Percentiles rank a stretch among this genome's conserved stretches.
phyloP scores from a whole-genome alignment of 2,797 vertebrate genomes.

The Selene dorsalis region DNA sequence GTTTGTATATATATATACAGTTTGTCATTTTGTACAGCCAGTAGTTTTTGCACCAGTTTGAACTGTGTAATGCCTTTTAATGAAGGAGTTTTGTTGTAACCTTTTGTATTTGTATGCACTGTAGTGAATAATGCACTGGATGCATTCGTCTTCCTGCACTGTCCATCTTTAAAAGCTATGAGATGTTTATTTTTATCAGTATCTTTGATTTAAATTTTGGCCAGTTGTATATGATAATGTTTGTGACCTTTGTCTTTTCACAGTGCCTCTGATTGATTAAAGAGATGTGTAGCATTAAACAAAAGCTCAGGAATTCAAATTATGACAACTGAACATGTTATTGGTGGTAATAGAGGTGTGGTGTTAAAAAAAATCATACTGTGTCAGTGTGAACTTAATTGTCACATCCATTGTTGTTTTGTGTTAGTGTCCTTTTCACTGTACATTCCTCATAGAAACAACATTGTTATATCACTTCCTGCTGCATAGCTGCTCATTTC shows the following conservation, averaged over 20 bases:
- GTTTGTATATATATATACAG: too few relatives aligned
- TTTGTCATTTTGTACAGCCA: conserved; percentile 1
- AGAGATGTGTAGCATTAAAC: conserved; percentile 2
- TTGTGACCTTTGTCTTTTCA: not conserved
- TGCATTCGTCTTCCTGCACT: conserved; percentile 67
- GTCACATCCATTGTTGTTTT: conserved; percentile 21
- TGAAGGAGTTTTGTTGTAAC: conserved; percentile 30
- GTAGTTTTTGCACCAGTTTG: conserved; percentile 40
- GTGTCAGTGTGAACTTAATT: not conserved
- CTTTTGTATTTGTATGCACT: conserved; percentile 58
- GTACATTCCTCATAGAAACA: conserved; percentile 52
- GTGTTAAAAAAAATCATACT: not conserved
- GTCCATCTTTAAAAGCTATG: conserved; percentile 16
- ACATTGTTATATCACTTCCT: conserved; percentile 56
- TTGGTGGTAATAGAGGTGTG: not conserved
- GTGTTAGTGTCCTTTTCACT: conserved; percentile 19
- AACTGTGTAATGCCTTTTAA: conserved; percentile 62
- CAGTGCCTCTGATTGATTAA: conserved; percentile 12
- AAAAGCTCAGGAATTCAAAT: conserved; percentile 63
- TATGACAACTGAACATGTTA: conserved; percentile 25
- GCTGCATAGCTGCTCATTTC: conserved; percentile 51
- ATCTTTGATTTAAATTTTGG: conserved; percentile 23
- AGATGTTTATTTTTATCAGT: conserved; percentile 5
- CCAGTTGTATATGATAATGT: conserved; percentile 48
- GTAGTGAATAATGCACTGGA: conserved; percentile 76